Conservation (phyloP, 2,113 vertebrate species). For the Scomber japonicus region DNA sequence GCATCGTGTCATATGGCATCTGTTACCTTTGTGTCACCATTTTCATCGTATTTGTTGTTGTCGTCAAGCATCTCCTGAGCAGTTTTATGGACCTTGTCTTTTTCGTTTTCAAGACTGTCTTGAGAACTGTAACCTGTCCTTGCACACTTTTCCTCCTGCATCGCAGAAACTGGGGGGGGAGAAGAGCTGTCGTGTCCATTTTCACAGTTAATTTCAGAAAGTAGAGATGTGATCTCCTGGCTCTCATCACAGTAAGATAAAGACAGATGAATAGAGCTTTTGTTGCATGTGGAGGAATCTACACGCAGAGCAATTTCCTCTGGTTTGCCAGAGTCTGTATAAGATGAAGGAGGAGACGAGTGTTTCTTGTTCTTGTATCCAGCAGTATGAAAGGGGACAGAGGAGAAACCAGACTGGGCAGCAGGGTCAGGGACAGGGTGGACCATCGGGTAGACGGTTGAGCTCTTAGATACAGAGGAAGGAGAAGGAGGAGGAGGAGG, state of each 20-base stretch:
- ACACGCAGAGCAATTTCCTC: neutral
- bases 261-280: neutral
- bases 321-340: conserved; percentile 10
- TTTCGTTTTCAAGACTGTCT: conserved; percentile 6
- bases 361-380: conserved; percentile 28
- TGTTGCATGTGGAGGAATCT: neutral
- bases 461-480: conserved; percentile 75
- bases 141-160: neutral
- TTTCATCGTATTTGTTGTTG: conserved; percentile 10
- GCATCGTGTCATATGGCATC: neutral
- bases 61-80: conserved; percentile 20
- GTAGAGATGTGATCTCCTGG: neutral
- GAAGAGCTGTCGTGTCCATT: conserved; percentile 1
- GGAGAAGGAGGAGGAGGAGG: conserved; percentile 78
- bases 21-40: conserved; percentile 52
- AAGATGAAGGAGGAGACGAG: neutral
- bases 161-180: neutral
- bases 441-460: conserved; percentile 68
- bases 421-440: conserved; percentile 85
- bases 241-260: neutral
- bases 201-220: neutral
- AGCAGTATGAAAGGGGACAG: conserved; percentile 65
- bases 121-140: neutral
- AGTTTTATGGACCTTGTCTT: neutral
- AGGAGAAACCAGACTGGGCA: conserved; percentile 82